Percentiles rank a stretch among this genome's conserved stretches.
These are phyloP conservation scores for Phyllostomus discolor DNA, from an alignment of 2,113 vertebrate genomes.

Conservation along the genomic window DNA sequence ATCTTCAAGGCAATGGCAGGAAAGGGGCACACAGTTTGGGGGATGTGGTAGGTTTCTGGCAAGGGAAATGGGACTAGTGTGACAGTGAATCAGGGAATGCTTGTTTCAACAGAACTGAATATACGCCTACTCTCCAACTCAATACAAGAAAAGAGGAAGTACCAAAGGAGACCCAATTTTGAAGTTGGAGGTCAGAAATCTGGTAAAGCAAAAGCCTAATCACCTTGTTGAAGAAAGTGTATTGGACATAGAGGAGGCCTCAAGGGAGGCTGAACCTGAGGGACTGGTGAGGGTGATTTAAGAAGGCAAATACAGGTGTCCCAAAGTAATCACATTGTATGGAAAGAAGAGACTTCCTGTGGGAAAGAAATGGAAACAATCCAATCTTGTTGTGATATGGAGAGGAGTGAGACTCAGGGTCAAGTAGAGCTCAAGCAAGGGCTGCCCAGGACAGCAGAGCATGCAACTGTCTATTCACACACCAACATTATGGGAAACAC, in stretches of 20 bases:
- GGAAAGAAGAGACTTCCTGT: background rate
- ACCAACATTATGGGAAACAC: background rate
- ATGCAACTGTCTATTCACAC: rapidly evolving
- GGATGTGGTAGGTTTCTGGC: too few species aligned
- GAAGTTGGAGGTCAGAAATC: too few species aligned
- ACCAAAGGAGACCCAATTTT: background rate
- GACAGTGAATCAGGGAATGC: too few species aligned
- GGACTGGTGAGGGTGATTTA: background rate
- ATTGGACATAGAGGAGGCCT: background rate
- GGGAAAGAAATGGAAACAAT: background rate
- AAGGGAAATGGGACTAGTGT: background rate
- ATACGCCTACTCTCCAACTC: background rate
- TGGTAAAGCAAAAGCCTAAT: background rate
- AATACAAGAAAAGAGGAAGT: background rate
- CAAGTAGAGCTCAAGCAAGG: background rate
- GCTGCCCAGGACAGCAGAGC: too few species aligned
- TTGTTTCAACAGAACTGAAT: background rate
- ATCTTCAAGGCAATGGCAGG: background rate
- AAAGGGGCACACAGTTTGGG: background rate
- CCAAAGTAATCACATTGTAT: background rate
- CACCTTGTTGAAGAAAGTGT: background rate
- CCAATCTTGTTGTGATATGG: background rate
- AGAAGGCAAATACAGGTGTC: background rate
- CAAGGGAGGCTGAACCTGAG: background rate
- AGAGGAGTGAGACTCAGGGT: background rate